Conservation (phyloP, 2,888 invertebrate species). For the Synergus itoensis region DNA sequence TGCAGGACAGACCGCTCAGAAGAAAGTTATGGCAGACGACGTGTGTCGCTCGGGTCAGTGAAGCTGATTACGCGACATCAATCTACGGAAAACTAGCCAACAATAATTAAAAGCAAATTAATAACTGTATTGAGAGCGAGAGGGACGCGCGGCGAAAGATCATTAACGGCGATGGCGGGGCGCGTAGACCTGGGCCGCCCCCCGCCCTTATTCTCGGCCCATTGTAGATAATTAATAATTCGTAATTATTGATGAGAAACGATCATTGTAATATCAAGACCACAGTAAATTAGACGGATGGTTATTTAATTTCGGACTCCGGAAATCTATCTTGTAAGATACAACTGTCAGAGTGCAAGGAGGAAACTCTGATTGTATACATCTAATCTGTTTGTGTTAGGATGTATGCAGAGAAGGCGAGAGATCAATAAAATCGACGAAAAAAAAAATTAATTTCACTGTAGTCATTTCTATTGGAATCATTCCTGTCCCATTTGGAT, state of each 20-base stretch:
- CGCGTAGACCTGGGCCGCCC: slow-evolving; percentile 78
- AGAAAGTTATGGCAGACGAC: slow-evolving; percentile 22
- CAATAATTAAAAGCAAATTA: slow-evolving; percentile 30
- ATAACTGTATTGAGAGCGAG: slow-evolving; percentile 58
- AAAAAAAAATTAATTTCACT: slow-evolving; percentile 62
- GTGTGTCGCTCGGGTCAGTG: slow-evolving; percentile 43
- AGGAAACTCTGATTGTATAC: slow-evolving; percentile 69
- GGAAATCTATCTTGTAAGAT: slow-evolving; percentile 69
- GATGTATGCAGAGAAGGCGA: slow-evolving; percentile 73
- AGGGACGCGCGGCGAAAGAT: slow-evolving; percentile 75
- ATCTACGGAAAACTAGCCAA: slow-evolving; percentile 1
- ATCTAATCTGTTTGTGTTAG: slow-evolving; percentile 77
- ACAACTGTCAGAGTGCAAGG: slow-evolving; percentile 56
- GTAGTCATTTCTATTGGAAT: background rate
- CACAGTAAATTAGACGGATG: slow-evolving; percentile 44
- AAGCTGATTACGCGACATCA: slow-evolving; percentile 21
- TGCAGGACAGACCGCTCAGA: slow-evolving; percentile 55
- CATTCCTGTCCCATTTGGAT: background rate
- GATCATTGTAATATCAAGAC: slow-evolving; percentile 49
- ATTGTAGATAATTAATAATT: slow-evolving; percentile 77
- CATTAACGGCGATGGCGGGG: slow-evolving; percentile 77
- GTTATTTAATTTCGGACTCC: slow-evolving; percentile 63
- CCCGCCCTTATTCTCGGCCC: slow-evolving; percentile 77
- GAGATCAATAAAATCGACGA: slow-evolving; percentile 71
- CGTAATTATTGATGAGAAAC: slow-evolving; percentile 59